Evolutionary conservation across 1,140 invertebrate genomes (phyloP), one percentile per base, ranked within the genome.

Genomic region (Drosophila pectinifera): DNA sequence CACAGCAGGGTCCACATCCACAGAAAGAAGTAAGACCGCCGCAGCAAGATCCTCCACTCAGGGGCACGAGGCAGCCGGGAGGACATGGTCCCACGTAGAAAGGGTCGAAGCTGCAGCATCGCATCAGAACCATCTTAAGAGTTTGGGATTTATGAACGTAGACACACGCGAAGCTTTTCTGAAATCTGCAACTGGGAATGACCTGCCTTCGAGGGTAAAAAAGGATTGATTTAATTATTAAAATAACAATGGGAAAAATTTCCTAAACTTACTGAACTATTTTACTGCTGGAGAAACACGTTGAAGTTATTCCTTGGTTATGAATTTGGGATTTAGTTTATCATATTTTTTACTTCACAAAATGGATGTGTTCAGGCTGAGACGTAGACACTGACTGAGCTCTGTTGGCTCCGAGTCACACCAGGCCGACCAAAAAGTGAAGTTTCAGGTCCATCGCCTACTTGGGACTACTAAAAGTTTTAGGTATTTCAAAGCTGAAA

Each of bases 21-120:
- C 49, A 22, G 68, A 36, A 63, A 20, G 68, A n/a, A n/a, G n/a
- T n/a, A n/a, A n/a, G 42, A 18, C 67, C 18, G 8, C 58, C 64
- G 8, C 36, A 16, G 2, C 43, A 18, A 22, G 18, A 16, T 8
- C 68, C 53, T 1, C 22, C 45, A 14, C 26, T 22, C 18, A 49
- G 10, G 3, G 38, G 45, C 2, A 31, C 39, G 26, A 73, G 26
- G 22, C 57, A 64, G 24, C 75, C 75, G 6, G 75, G 75, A 1
- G 75, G 76, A 34, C 76, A 79, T 48, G 76, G 76, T 8, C 76
- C 76, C 4, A 78, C 13, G 8, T 79, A 79, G 56, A 79, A 79
- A 16, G 77, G 76, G 38, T 79, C 11, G 22, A 79, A 79, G 3
- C 22, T 62, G 42, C 68, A 79, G 26, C 46, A 64, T 14, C 46